These are phyloP conservation scores for Phengaris alcon DNA, from an alignment of 2,888 invertebrate species.

Conservation along the genomic window DNA sequence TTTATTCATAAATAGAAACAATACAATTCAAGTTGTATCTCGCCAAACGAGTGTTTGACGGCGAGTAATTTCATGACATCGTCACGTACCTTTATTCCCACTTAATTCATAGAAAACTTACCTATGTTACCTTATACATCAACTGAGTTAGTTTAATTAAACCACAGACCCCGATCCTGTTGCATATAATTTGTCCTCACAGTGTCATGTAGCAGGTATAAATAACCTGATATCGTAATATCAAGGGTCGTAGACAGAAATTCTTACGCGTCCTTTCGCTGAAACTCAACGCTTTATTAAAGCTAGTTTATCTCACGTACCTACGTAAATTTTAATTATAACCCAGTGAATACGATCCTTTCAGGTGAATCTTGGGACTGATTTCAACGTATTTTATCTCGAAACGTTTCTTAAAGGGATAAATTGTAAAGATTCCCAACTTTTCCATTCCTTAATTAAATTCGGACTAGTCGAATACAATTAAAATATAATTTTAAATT, in stretches of 20 bases:
- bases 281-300: slow-evolving; percentile 59
- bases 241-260: slow-evolving; percentile 66
- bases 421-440: slow-evolving; percentile 25
- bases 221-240: slow-evolving; percentile 74
- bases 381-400: slow-evolving; percentile 18
- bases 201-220: slow-evolving; percentile 62
- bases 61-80: background rate
- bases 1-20: too few species aligned
- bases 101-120: background rate
- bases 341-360: slow-evolving; percentile 32
- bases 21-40: too few species aligned
- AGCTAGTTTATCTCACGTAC: slow-evolving; percentile 47
- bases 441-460: slow-evolving; percentile 25
- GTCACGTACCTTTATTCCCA: background rate
- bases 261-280: slow-evolving; percentile 72
- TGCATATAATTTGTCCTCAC: slow-evolving; percentile 72
- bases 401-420: slow-evolving; percentile 20
- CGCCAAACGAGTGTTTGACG: too few species aligned
- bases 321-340: slow-evolving; percentile 42
- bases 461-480: background rate
- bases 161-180: slow-evolving; percentile 13
- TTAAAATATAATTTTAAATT: slow-evolving; percentile 13
- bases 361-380: slow-evolving; percentile 8
- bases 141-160: slow-evolving; percentile 63
- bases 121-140: background rate